Evolutionary conservation across 2,797 vertebrate species (phyloP).

Genomic region (Crenichthys baileyi): DNA sequence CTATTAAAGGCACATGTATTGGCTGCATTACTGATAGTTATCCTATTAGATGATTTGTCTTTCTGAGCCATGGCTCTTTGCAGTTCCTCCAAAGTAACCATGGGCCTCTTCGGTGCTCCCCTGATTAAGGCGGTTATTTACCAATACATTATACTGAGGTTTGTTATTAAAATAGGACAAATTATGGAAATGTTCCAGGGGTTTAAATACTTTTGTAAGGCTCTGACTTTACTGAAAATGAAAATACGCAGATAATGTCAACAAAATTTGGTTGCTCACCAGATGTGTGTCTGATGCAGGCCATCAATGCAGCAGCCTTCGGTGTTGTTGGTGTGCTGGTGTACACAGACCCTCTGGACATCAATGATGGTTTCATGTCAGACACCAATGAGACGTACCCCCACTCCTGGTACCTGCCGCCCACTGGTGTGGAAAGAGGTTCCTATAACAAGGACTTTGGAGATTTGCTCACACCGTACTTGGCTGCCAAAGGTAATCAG

Average conservation of each 20-base stretch:
- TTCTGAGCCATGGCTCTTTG: background rate
- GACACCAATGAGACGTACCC: constrained; percentile 86
- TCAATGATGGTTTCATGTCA: constrained; percentile 84
- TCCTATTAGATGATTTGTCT: background rate
- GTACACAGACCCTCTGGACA: constrained; percentile 89
- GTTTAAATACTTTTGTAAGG: background rate
- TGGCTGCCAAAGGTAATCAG: constrained; percentile 85
- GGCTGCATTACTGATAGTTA: background rate
- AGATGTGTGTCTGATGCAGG: constrained; percentile 68
- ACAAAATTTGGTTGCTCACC: background rate
- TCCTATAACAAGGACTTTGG: constrained; percentile 79
- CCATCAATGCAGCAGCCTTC: constrained; percentile 85
- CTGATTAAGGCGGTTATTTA: background rate
- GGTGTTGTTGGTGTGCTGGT: constrained; percentile 86
- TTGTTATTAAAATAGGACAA: background rate
- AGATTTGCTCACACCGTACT: constrained; percentile 87
- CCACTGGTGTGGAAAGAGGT: constrained; percentile 88
- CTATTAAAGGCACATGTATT: background rate
- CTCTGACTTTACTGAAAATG: background rate
- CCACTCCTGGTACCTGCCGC: constrained; percentile 89
- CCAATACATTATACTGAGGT: background rate
- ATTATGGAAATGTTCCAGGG: background rate
- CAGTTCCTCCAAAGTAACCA: background rate
- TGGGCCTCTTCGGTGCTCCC: background rate
- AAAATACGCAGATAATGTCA: background rate